Percentiles rank a stretch among this genome's conserved stretches.
Evolutionary conservation across 2,113 vertebrate genomes (phyloP).

Genomic region (Asarcornis scutulata): DNA sequence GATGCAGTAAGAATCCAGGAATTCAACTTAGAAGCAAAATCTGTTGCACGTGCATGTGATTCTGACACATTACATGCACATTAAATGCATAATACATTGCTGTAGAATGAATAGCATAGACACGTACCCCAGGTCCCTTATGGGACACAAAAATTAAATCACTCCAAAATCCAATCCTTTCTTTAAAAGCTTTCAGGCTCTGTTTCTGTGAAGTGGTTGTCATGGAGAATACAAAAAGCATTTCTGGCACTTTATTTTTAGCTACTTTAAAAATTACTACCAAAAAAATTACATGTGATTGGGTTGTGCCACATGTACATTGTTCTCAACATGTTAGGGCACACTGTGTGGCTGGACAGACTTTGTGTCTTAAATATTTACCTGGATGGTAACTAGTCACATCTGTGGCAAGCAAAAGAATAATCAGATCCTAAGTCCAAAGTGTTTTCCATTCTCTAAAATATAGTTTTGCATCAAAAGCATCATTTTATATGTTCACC

Average conservation of each 20-base stretch:
- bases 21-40: not conserved
- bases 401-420: not conserved
- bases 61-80: not conserved
- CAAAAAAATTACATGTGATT: slow-evolving; percentile 12
- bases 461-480: not conserved
- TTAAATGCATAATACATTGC: not conserved
- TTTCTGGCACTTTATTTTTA: slow-evolving; percentile 49
- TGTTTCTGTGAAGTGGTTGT: not conserved
- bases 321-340: not conserved
- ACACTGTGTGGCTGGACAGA: not conserved
- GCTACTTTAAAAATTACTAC: slow-evolving; percentile 56
- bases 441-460: not conserved
- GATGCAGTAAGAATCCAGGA: slow-evolving; percentile 10
- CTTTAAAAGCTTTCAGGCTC: not conserved
- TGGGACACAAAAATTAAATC: not conserved
- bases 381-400: not conserved
- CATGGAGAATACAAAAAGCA: slow-evolving; percentile 45
- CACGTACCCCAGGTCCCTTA: not conserved
- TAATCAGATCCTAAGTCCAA: not conserved
- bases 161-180: not conserved
- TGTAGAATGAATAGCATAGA: not conserved
- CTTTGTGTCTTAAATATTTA: not conserved
- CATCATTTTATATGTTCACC: not conserved
- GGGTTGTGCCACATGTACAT: not conserved
- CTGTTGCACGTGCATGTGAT: not conserved